These are phyloP conservation scores for Ceyx cyanopectus DNA, from an alignment of 2,113 vertebrate genomes.

Conservation along the genomic window DNA sequence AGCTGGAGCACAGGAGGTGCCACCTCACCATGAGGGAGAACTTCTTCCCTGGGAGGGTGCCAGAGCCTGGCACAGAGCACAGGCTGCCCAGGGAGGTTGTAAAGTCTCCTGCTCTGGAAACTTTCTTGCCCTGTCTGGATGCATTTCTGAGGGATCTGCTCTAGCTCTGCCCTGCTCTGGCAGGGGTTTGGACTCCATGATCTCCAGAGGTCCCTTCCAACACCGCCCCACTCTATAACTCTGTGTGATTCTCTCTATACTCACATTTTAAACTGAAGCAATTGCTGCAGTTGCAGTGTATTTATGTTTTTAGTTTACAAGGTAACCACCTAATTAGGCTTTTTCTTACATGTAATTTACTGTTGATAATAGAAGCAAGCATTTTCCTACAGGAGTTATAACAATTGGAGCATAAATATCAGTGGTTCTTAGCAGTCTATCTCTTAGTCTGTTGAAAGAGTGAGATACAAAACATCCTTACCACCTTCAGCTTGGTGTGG, in stretches of 20 bases:
- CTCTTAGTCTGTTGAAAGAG: neutral
- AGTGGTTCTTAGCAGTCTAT: neutral
- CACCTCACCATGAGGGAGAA: too few species aligned
- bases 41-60: too few species aligned
- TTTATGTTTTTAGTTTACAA: neutral
- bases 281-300: fast-evolving
- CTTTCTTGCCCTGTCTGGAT: too few species aligned
- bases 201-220: too few species aligned
- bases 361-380: neutral
- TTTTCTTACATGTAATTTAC: neutral
- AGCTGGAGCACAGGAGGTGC: too few species aligned
- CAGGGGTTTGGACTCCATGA: too few species aligned
- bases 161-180: too few species aligned
- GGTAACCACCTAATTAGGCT: neutral
- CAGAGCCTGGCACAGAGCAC: too few species aligned
- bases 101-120: too few species aligned
- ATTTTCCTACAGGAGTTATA: neutral
- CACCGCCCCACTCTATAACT: too few species aligned
- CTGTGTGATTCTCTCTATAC: neutral
- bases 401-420: neutral
- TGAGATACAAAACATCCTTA: neutral
- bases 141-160: too few species aligned
- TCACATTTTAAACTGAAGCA: neutral
- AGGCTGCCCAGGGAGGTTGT: too few species aligned
- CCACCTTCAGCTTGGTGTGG: neutral